Evolutionary conservation across 2,113 vertebrate species (phyloP).

Genomic region (Cyprinodon brontotheroides): DNA sequence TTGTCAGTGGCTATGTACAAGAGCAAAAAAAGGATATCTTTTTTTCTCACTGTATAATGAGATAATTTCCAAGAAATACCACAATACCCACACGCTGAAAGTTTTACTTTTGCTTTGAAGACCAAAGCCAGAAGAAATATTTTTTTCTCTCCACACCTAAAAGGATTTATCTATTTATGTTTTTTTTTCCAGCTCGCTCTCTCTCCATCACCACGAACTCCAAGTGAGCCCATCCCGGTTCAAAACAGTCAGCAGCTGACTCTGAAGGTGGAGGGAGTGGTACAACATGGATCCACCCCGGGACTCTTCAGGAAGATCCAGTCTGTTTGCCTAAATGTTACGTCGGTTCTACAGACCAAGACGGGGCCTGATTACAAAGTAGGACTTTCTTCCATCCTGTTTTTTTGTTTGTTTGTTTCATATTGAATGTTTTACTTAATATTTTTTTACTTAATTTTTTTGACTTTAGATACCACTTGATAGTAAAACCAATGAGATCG

Average conservation of each 20-base stretch:
- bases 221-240: constrained; percentile 92
- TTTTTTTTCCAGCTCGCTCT: constrained; percentile 86
- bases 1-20: too few species aligned
- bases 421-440: background rate
- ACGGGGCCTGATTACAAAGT: constrained; percentile 89
- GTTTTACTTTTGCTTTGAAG: background rate
- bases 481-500: constrained; percentile 91
- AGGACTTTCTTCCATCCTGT: background rate
- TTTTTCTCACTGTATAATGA: background rate
- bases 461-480: constrained; percentile 86
- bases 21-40: too few species aligned
- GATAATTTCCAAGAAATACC: background rate
- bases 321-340: constrained; percentile 92
- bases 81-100: background rate
- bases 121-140: background rate
- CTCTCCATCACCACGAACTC: constrained; percentile 92
- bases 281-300: constrained; percentile 93
- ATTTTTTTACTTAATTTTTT: background rate
- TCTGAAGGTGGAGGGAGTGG: constrained; percentile 95
- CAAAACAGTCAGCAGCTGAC: constrained; percentile 95
- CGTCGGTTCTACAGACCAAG: constrained; percentile 92
- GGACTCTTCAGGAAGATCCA: constrained; percentile 97
- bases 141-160: background rate
- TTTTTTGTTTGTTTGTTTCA: background rate
- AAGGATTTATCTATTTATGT: background rate